Conservation (phyloP, 2,888 invertebrate species). For the Druceiella hillmani region DNA sequence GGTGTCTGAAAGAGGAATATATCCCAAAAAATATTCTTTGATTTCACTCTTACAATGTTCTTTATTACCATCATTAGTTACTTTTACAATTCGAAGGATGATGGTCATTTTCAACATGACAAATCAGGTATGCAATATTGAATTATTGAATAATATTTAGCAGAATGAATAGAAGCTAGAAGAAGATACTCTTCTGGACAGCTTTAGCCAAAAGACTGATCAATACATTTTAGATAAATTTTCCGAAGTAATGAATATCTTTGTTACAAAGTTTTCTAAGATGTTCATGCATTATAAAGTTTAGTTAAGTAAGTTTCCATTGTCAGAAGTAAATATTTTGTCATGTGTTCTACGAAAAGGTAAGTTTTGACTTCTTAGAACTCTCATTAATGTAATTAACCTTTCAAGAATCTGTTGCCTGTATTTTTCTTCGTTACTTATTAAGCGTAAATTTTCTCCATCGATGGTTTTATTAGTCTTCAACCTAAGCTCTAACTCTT, state of each 20-base stretch:
- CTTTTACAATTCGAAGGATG: too few species aligned
- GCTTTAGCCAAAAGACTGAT: slow-evolving; percentile 10
- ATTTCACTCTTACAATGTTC: too few species aligned
- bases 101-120: slow-evolving; percentile 6
- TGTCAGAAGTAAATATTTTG: slow-evolving; percentile 9
- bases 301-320: slow-evolving; percentile 12
- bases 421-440: slow-evolving; percentile 11
- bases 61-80: too few species aligned
- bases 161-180: slow-evolving; percentile 4
- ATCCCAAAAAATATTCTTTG: slow-evolving; percentile 7
- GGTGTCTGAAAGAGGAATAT: slow-evolving; percentile 3
- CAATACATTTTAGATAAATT: slow-evolving; percentile 16
- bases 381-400: slow-evolving; percentile 12
- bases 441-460: slow-evolving; percentile 13
- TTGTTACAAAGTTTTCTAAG: slow-evolving; percentile 8
- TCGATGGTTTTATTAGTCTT: slow-evolving; percentile 15
- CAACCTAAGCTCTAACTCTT: slow-evolving; percentile 15
- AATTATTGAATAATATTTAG: slow-evolving; percentile 12
- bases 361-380: slow-evolving; percentile 8
- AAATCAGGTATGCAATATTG: slow-evolving; percentile 6
- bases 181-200: slow-evolving; percentile 7
- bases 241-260: slow-evolving; percentile 10
- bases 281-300: slow-evolving; percentile 15
- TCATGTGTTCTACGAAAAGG: slow-evolving; percentile 13
- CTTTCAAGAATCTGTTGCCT: slow-evolving; percentile 13